These are phyloP conservation scores for Atherinosoma microstoma DNA, from an alignment of 2,797 vertebrate genomes.

Conservation along the genomic window DNA sequence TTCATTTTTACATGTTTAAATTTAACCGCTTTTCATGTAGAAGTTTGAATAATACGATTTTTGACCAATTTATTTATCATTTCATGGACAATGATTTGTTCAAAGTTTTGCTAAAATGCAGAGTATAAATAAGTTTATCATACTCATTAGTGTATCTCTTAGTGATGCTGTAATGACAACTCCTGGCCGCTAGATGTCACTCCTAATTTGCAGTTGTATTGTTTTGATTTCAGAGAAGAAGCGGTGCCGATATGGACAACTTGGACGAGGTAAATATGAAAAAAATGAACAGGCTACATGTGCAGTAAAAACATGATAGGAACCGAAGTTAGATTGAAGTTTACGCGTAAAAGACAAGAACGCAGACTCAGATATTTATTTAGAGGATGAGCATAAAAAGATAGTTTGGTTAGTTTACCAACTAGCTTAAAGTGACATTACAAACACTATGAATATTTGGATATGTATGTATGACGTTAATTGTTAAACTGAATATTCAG, in stretches of 20 bases:
- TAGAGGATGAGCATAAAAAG: not conserved
- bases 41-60: not conserved
- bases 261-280: conserved; percentile 57
- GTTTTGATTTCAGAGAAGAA: not conserved
- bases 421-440: no score
- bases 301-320: accelerated
- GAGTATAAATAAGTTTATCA: no score
- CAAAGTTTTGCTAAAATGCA: no score
- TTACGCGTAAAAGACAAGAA: not conserved
- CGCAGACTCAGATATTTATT: not conserved
- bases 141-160: no score
- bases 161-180: conserved; percentile 8
- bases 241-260: conserved; percentile 30
- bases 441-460: not conserved
- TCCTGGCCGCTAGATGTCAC: conserved; percentile 56
- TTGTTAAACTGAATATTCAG: not conserved
- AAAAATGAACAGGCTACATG: no score
- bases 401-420: not conserved
- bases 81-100: no score
- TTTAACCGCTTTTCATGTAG: not conserved
- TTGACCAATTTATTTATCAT: not conserved
- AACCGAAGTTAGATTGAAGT: not conserved
- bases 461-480: not conserved
- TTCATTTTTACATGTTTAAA: not conserved
- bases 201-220: not conserved